phyloP scores from a whole-genome alignment of 1,140 invertebrate species.

The Drosophila paulistorum region DNA sequence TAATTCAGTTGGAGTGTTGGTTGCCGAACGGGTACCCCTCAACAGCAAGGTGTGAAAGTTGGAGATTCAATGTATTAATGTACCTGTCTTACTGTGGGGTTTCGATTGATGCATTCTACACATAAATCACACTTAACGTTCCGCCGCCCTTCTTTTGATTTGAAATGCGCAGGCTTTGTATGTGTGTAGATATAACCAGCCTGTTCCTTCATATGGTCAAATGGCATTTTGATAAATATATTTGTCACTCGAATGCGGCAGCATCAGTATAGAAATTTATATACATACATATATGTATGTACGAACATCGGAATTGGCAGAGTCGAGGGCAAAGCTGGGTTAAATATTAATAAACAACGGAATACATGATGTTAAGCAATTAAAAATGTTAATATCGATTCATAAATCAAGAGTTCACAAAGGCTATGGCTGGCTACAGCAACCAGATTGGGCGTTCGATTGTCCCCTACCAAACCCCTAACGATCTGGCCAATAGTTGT shows the following conservation, averaged over 20 bases:
- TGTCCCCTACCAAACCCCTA: constrained; percentile 17
- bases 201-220: constrained; percentile 41
- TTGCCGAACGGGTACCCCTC: background rate
- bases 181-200: constrained; percentile 34
- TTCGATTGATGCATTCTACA: constrained; percentile 39
- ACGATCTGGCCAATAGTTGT: constrained; percentile 75
- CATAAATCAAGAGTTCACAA: constrained; percentile 78
- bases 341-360: constrained; percentile 82
- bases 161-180: constrained; percentile 52
- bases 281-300: background rate
- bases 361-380: constrained; percentile 82
- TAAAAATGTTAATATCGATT: constrained; percentile 82
- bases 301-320: background rate
- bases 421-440: constrained; percentile 53
- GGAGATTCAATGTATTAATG: constrained; percentile 20
- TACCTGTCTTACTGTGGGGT: constrained; percentile 19
- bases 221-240: constrained; percentile 78
- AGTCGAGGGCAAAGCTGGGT: constrained; percentile 42
- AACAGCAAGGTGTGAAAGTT: constrained; percentile 41
- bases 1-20: constrained; percentile 30
- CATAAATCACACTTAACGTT: constrained; percentile 46
- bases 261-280: constrained; percentile 2
- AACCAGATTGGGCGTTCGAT: constrained; percentile 72
- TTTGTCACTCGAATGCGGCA: constrained; percentile 66
- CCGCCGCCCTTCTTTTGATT: constrained; percentile 47